These are phyloP conservation scores for Cantharis rufa DNA, from an alignment of 2,888 invertebrate genomes.

Conservation along the genomic window DNA sequence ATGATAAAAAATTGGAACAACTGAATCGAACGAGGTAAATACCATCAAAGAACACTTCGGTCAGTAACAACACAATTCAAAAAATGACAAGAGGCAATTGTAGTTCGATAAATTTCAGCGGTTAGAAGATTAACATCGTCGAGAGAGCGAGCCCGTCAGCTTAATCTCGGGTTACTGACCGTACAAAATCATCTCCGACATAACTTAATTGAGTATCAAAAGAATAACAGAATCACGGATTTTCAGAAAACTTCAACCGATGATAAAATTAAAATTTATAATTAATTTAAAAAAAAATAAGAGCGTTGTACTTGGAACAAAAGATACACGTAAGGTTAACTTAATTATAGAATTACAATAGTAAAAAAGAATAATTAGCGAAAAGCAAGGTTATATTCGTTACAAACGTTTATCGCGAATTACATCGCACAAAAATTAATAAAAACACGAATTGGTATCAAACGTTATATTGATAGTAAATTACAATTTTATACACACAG, in stretches of 20 bases:
- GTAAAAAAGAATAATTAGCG: background rate
- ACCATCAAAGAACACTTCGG: background rate
- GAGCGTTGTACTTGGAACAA: background rate
- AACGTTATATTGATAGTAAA: background rate
- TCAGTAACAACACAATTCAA: background rate
- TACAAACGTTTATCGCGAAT: background rate
- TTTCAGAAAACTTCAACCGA: background rate
- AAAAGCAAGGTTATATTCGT: background rate
- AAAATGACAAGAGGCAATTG: conserved; percentile 1
- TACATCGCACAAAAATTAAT: background rate
- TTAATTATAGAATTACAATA: background rate
- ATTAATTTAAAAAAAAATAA: background rate
- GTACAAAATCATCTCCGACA: conserved; percentile 6
- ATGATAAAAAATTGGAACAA: background rate
- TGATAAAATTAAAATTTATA: background rate
- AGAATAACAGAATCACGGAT: background rate
- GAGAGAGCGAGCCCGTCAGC: conserved; percentile 13
- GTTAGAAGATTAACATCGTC: conserved; percentile 27
- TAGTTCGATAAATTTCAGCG: conserved; percentile 26
- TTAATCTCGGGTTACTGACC: conserved; percentile 27
- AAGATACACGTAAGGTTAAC: background rate
- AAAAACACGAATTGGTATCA: background rate
- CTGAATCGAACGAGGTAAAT: background rate
- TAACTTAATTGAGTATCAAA: background rate
- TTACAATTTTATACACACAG: background rate